These are phyloP conservation scores for Prochilodus magdalenae DNA, from an alignment of 2,113 vertebrate species.

Conservation along the genomic window DNA sequence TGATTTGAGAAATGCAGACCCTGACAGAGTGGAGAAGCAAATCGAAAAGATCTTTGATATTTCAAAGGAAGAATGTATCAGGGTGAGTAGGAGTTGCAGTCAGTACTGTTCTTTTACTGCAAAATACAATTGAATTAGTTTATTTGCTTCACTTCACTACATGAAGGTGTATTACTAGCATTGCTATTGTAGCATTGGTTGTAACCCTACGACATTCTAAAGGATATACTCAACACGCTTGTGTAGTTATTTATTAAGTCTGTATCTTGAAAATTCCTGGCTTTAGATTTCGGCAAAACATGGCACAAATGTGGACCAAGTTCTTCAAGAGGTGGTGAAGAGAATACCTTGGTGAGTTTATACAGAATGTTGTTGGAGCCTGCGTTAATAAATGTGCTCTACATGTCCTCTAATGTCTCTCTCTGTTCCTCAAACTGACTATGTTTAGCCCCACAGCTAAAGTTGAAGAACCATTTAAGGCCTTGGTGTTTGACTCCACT, in stretches of 20 bases:
- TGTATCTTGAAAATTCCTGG: background rate
- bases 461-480: constrained; percentile 82
- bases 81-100: constrained; percentile 73
- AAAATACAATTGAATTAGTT: no score
- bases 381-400: background rate
- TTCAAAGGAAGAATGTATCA: constrained; percentile 86
- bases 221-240: background rate
- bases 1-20: constrained; percentile 95
- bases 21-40: constrained; percentile 89
- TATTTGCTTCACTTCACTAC: background rate
- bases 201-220: background rate
- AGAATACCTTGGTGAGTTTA: constrained; percentile 91
- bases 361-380: background rate
- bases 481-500: constrained; percentile 93
- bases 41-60: constrained; percentile 97
- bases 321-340: constrained; percentile 87
- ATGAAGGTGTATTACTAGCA: background rate
- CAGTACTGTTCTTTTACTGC: background rate
- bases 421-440: background rate
- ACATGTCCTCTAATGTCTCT: background rate
- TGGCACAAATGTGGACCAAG: constrained; percentile 89
- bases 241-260: background rate
- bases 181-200: background rate
- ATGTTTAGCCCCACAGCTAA: constrained; percentile 78
- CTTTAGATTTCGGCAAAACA: constrained; percentile 95